phyloP scores from a whole-genome alignment of 2,113 vertebrate genomes.

The Hoplias malabaricus region DNA sequence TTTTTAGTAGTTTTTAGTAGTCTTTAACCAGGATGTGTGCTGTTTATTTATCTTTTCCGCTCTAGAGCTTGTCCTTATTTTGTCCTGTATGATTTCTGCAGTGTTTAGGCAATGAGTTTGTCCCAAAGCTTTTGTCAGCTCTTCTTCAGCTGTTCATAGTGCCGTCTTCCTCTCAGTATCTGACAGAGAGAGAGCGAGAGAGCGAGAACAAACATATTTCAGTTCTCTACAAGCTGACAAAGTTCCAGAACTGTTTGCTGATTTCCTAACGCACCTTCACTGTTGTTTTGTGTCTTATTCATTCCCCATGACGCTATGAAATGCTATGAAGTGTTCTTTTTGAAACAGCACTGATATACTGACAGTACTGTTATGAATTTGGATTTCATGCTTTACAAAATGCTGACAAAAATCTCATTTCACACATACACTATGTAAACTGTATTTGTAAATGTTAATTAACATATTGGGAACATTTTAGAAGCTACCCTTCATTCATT shows the following conservation, averaged over 20 bases:
- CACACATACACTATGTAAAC: too few relatives aligned
- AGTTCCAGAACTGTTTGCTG: constrained; percentile 1
- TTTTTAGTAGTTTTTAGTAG: too few relatives aligned
- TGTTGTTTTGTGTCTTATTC: neutral
- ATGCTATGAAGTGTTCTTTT: too few relatives aligned
- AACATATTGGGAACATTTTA: too few relatives aligned
- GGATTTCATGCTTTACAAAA: too few relatives aligned
- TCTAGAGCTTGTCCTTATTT: neutral
- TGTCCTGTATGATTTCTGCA: neutral
- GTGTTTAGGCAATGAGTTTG: constrained; percentile 27
- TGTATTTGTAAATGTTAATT: too few relatives aligned
- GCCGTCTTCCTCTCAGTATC: neutral
- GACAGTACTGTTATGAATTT: too few relatives aligned
- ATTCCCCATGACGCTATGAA: neutral
- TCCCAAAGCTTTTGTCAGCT: constrained; percentile 16
- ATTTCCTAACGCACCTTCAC: neutral
- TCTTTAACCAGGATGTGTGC: neutral
- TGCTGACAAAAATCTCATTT: too few relatives aligned
- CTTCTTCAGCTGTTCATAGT: constrained; percentile 12
- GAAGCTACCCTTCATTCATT: too few relatives aligned
- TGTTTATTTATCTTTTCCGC: neutral
- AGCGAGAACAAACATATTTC: neutral
- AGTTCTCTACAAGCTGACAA: neutral
- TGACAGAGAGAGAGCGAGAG: neutral
- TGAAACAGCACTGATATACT: neutral